A percentile compares a stretch with the other conserved stretches of the same genome.
Evolutionary conservation across 2,888 invertebrate genomes (phyloP).

Genomic region (Xylocampa areola): DNA sequence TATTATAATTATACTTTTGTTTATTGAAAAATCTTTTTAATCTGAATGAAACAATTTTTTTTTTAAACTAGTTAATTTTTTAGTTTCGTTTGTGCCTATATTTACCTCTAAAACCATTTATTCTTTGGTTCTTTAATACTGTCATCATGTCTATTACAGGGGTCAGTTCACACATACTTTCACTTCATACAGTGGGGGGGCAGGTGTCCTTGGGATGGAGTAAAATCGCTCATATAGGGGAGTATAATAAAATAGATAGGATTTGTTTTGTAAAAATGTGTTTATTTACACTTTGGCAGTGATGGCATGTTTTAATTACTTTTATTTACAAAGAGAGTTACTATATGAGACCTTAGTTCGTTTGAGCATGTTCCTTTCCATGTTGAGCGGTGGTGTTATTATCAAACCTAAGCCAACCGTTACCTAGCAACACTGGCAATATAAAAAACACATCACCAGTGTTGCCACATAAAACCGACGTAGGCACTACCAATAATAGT

Average conservation of each 20-base stretch:
- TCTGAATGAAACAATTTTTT: too few relatives aligned
- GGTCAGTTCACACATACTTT: too few relatives aligned
- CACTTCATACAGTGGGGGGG: too few relatives aligned
- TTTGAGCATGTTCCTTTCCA: constrained; percentile 68
- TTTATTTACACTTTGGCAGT: constrained; percentile 90
- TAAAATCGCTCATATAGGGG: too few relatives aligned
- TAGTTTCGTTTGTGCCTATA: too few relatives aligned
- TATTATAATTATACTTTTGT: too few relatives aligned
- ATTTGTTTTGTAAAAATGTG: constrained; percentile 72
- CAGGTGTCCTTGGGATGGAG: too few relatives aligned
- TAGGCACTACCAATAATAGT: constrained; percentile 46
- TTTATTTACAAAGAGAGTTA: constrained; percentile 89
- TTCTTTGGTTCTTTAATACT: too few relatives aligned
- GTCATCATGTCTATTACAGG: too few relatives aligned
- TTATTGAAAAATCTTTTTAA: too few relatives aligned
- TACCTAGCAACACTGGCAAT: constrained; percentile 59
- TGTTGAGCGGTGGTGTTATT: constrained; percentile 58
- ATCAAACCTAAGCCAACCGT: constrained; percentile 60
- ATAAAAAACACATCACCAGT: constrained; percentile 46
- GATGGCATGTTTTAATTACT: constrained; percentile 78
- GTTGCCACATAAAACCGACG: constrained; percentile 64
- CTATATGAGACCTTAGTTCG: constrained; percentile 84
- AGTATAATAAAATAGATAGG: constrained; percentile 14
- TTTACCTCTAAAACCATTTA: too few relatives aligned
- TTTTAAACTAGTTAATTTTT: too few relatives aligned